These are phyloP conservation scores for Elephantulus edwardii DNA, from an alignment of 2,113 vertebrate genomes.

Conservation along the genomic window DNA sequence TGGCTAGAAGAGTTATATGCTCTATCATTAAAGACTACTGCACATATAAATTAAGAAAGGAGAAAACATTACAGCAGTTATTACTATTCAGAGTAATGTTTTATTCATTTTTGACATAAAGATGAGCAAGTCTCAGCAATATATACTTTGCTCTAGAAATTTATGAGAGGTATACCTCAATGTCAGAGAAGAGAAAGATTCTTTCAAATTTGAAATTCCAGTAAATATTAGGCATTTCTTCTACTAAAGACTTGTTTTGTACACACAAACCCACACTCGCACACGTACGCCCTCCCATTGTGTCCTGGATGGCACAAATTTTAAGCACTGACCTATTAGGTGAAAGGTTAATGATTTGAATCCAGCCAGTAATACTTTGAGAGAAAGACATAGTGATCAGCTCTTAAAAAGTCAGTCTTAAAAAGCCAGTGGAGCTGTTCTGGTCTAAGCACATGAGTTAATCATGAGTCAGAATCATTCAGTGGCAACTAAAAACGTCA, in stretches of 20 bases:
- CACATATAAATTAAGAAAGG: conserved; percentile 71
- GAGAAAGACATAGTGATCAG: neutral
- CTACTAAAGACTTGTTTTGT: neutral
- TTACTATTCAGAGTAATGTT: conserved; percentile 72
- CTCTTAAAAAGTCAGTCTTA: neutral
- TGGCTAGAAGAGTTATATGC: conserved; percentile 67
- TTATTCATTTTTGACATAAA: conserved; percentile 77
- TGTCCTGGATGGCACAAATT: neutral
- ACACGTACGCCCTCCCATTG: no score
- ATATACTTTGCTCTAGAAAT: conserved; percentile 66
- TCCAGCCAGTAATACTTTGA: neutral
- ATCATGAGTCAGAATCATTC: neutral
- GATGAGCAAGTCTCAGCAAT: conserved; percentile 60
- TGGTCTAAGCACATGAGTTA: neutral
- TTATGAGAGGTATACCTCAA: conserved; percentile 67
- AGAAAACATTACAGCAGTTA: conserved; percentile 70
- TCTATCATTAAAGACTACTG: conserved; percentile 72
- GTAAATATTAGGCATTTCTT: conserved; percentile 28
- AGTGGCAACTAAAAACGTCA: neutral
- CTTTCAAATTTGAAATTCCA: conserved; percentile 61
- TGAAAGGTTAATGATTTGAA: neutral
- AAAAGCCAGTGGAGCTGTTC: neutral
- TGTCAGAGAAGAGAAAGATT: conserved; percentile 20
- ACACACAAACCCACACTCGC: neutral
- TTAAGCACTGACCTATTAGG: neutral